Evolutionary conservation across 2,888 invertebrate genomes (phyloP), one percentile per base, ranked within the genome.

Genomic region (Eustalomyia histrio): DNA sequence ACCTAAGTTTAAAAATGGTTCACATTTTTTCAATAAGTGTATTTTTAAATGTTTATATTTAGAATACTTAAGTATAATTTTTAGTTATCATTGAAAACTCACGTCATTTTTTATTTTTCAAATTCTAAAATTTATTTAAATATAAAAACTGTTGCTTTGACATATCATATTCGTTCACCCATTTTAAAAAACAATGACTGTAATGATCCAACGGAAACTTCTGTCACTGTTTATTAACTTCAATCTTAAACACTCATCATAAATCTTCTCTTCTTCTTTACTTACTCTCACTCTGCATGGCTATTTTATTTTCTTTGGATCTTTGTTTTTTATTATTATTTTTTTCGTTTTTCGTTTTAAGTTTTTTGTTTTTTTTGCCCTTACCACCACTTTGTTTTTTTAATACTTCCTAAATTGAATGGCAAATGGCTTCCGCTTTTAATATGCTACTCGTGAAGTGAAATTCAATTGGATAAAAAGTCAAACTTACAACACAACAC

Each of bases 371-470:
- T n/a, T n/a, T 47, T 47, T 47, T n/a, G 43, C 43, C 43, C 43
- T n/a, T 47, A n/a, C 43, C 43, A 47, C 43, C n/a, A 47, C 43
- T 47, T 47, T 0, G 43, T n/a, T 7, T 12, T 12, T 29, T 39
- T 39, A 39, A 12, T 50, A 64, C 43, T 67, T 67, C 67, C 67
- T 67, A 67, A 67, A 67, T 67, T 67, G 67, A 67, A 65, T 73
- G 60, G 78, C 78, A 67, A 81, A 78, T 50, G 81, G 71, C 35
- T 81, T 81, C 81, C 81, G 81, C 71, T 81, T 81, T 78, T 72
- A 81, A 78, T 78, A 75, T n/a, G 43, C 43, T 78, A 75, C 61
- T 78, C 78, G 81, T 78, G 78, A 81, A 81, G 75, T 78, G 78
- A 81, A 81, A 81, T 71, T 81, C 78, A 81, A 81, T 81, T 81